phyloP scores from a whole-genome alignment of 2,797 vertebrate genomes.

The Dromococcyx pavoninus region DNA sequence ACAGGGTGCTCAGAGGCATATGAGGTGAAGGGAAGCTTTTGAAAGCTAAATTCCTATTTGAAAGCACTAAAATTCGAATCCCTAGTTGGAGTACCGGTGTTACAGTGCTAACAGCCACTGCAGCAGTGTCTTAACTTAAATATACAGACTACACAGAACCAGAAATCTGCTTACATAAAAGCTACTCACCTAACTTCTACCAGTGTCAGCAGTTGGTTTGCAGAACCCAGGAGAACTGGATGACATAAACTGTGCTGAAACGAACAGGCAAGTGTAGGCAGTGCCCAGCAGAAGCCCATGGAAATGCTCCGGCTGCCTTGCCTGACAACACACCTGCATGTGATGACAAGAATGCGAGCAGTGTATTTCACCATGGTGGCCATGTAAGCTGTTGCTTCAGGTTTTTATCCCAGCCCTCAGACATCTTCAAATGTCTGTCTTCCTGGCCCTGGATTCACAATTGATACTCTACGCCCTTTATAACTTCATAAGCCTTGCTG shows the following conservation, averaged over 20 bases:
- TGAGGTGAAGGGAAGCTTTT: not conserved
- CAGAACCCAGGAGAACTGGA: not conserved
- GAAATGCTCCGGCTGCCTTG: not conserved
- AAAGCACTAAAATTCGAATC: rapidly evolving
- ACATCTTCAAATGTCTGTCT: not conserved
- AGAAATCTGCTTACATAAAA: not conserved
- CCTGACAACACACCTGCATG: rapidly evolving
- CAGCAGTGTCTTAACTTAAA: not conserved
- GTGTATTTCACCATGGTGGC: rapidly evolving
- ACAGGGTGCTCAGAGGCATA: rapidly evolving
- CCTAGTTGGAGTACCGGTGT: rapidly evolving
- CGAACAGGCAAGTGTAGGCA: rapidly evolving
- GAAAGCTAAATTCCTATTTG: too few species aligned
- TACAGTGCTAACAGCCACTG: not conserved
- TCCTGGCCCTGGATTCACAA: not conserved
- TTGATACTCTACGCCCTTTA: not conserved
- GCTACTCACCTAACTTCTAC: not conserved
- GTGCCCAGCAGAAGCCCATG: not conserved
- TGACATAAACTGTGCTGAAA: not conserved
- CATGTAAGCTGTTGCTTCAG: not conserved
- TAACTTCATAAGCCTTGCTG: not conserved
- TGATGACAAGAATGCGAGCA: rapidly evolving
- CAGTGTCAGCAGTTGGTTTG: not conserved
- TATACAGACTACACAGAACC: not conserved
- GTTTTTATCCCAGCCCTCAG: not conserved